Evolutionary conservation across 2,113 vertebrate species (phyloP), one percentile per base, ranked within the genome.

Genomic region (Pelecanoides urinatrix): DNA sequence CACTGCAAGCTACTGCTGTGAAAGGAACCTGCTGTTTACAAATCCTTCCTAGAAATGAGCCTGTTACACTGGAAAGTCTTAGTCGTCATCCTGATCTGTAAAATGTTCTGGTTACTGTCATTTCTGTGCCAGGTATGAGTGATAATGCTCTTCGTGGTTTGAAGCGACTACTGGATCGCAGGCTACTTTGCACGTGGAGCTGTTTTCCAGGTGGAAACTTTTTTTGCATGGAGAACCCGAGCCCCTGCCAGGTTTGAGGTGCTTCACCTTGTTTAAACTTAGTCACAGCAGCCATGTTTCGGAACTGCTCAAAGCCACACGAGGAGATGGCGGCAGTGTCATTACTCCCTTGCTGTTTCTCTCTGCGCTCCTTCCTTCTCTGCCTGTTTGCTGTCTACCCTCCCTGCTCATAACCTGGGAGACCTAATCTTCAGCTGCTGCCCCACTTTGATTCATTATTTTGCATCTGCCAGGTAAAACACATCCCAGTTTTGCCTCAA

Each of bases 281-380:
- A 3, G 16, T 13, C 2, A 1, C 44, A 22, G 50, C 21, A 47
- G 15, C 18, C 34, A 2, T 4, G 18, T 20, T 32, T n/a, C 34
- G 40, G 49, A 59, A 1, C 6, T 1, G 23, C 65, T 34, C 55
- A 66, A 17, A 81, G 49, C 44, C 78, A 17, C 6, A 1, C 0
- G 0, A 70, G 34, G 34, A 42, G 32, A 40, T 1, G 1, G 53
- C 5, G 1, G 50, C 70, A 36, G 36, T 1, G 1, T 3, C 11
- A 7, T 36, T 29, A 11, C 8, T 53, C 42, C 65, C 18, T 0
- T 4, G 20, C 19, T 14, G 8, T 29, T 40, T 30, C 61, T 10
- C 27, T 80, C n/a, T 13, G 5, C 8, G 0, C 18, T n/a, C 20
- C 29, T n/a, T 49, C n/a, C 16, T 38, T 47, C n/a, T 53, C 26